Conservation (phyloP, 2,888 invertebrate genomes). For the Elmis aenea region DNA sequence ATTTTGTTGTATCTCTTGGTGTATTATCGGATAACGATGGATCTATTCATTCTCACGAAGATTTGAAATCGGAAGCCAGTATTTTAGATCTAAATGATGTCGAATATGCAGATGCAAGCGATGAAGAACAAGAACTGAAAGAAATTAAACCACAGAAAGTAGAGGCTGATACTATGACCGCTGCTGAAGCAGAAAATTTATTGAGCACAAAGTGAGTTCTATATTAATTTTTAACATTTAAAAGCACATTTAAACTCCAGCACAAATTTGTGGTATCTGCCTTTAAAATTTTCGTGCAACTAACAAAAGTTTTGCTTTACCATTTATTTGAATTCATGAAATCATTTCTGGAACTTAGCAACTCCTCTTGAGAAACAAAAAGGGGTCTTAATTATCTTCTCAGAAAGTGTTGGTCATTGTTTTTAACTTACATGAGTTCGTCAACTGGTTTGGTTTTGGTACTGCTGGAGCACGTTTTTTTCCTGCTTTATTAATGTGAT, state of each 20-base stretch:
- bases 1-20: neutral
- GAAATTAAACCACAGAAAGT: conserved; percentile 37
- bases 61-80: conserved; percentile 49
- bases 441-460: neutral
- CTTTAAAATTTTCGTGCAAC: too few relatives aligned
- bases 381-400: too few relatives aligned
- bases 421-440: too few relatives aligned
- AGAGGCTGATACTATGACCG: conserved; percentile 65
- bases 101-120: conserved; percentile 55
- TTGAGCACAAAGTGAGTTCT: conserved; percentile 74
- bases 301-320: too few relatives aligned
- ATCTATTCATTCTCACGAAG: conserved; percentile 20
- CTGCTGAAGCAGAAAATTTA: conserved; percentile 82
- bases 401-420: too few relatives aligned
- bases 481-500: conserved; percentile 29
- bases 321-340: too few relatives aligned
- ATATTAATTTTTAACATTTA: conserved; percentile 7
- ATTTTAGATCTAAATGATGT: conserved; percentile 54
- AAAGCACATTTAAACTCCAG: too few relatives aligned
- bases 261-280: too few relatives aligned
- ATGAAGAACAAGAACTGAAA: conserved; percentile 44
- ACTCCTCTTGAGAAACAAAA: too few relatives aligned
- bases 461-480: conserved; percentile 12
- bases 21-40: neutral
- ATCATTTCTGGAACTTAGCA: too few relatives aligned